Percentiles rank a stretch among this genome's conserved stretches.
These are phyloP conservation scores for Yasuhikotakia modesta DNA, from an alignment of 2,797 vertebrate genomes.

Conservation along the genomic window DNA sequence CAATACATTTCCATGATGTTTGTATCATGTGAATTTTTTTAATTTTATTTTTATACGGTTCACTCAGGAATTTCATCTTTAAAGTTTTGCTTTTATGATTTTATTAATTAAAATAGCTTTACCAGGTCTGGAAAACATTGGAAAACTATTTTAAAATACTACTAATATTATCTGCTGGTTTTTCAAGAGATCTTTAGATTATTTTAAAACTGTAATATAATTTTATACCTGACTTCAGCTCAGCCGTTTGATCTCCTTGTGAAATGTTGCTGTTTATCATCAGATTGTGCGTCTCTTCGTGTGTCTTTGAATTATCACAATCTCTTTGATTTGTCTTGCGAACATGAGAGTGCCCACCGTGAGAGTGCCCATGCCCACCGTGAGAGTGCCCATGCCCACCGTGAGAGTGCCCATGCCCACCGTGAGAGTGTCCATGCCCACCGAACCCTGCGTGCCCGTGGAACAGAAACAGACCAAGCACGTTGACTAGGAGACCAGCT, in stretches of 20 bases:
- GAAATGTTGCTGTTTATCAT: constrained; percentile 69
- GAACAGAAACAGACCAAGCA: constrained; percentile 81
- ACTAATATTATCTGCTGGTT: neutral
- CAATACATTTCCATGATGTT: no score
- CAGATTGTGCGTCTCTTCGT: constrained; percentile 81
- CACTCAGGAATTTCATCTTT: no score
- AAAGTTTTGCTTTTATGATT: no score
- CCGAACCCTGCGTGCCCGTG: constrained; percentile 70
- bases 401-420: constrained; percentile 21
- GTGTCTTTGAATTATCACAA: constrained; percentile 64
- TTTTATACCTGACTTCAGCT: constrained; percentile 49
- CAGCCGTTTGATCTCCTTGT: constrained; percentile 18
- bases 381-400: constrained; percentile 7
- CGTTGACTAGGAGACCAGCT: constrained; percentile 81
- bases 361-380: neutral
- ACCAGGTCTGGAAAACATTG: constrained; percentile 2
- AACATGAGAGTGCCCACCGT: constrained; percentile 1
- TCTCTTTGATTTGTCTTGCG: constrained; percentile 54
- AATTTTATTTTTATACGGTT: no score
- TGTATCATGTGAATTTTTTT: no score
- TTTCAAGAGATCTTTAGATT: neutral
- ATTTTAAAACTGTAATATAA: neutral
- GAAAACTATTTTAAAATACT: neutral
- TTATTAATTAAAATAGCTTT: neutral
- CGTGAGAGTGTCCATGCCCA: constrained; percentile 57